phyloP scores from a whole-genome alignment of 2,113 vertebrate species.

The Pionites leucogaster region DNA sequence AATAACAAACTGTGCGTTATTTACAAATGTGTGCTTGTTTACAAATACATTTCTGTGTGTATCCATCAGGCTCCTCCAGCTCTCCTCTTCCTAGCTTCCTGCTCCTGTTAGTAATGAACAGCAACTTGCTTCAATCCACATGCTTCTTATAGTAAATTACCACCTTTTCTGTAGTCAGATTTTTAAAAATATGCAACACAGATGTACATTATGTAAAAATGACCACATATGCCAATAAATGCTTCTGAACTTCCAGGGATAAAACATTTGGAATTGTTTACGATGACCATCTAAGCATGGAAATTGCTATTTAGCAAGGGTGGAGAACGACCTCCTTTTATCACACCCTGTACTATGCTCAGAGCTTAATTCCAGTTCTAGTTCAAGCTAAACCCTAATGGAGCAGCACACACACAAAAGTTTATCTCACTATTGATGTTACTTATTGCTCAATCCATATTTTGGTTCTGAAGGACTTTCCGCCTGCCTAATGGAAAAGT shows the following conservation, averaged over 20 bases:
- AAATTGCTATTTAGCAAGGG: not conserved
- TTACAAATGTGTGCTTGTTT: not conserved
- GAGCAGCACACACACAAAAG: not conserved
- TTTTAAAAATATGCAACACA: not conserved
- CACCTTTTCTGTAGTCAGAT: not conserved
- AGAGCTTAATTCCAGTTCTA: not conserved
- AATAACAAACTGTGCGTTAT: not conserved
- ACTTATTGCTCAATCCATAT: not conserved
- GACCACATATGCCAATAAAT: not conserved
- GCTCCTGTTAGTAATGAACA: not conserved
- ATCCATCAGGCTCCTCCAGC: not conserved
- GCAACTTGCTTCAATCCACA: not conserved
- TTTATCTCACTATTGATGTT: not conserved
- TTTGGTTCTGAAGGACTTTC: not conserved
- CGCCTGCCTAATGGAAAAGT: not conserved
- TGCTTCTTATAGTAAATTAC: not conserved
- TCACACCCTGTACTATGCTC: rapidly evolving
- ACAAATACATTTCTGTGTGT: not conserved
- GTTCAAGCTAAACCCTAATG: not conserved
- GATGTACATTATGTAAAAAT: not conserved
- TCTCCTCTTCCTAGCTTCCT: not conserved
- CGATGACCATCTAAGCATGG: not conserved
- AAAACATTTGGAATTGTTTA: not conserved
- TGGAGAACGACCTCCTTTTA: not conserved
- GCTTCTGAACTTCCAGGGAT: not conserved